Percentiles rank a stretch among this genome's conserved stretches.
Evolutionary conservation across 2,888 invertebrate species (phyloP).

Genomic region (Catocala sponsa): DNA sequence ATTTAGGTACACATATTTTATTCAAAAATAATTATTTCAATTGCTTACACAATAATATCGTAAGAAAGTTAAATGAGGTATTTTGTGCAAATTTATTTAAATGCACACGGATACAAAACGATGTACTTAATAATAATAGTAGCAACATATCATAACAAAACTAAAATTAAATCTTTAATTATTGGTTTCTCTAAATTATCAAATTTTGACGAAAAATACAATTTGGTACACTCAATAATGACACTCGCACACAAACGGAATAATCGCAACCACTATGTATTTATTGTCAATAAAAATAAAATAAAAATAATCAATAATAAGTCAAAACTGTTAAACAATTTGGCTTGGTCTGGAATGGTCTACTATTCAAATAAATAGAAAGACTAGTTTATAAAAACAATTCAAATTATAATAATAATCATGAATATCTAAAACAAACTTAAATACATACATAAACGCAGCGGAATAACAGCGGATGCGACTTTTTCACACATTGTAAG

Average conservation of each 20-base stretch:
- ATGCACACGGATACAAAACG: slow-evolving; percentile 14
- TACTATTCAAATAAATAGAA: slow-evolving; percentile 4
- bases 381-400: background rate
- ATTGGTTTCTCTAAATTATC: background rate
- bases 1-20: slow-evolving; percentile 45
- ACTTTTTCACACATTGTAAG: slow-evolving; percentile 21
- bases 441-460: background rate
- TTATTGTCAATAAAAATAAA: background rate
- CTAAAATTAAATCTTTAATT: too few relatives aligned
- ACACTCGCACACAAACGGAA: slow-evolving; percentile 24
- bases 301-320: too few relatives aligned
- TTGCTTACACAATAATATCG: slow-evolving; percentile 32
- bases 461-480: slow-evolving; percentile 9
- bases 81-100: slow-evolving; percentile 36
- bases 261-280: slow-evolving; percentile 5
- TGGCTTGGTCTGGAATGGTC: background rate
- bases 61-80: slow-evolving; percentile 26
- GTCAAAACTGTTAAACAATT: slow-evolving; percentile 2
- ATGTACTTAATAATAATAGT: slow-evolving; percentile 22
- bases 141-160: slow-evolving; percentile 26
- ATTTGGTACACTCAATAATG: slow-evolving; percentile 17
- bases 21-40: slow-evolving; percentile 43
- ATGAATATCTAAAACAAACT: too few relatives aligned
- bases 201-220: slow-evolving; percentile 5
- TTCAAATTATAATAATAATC: background rate